phyloP scores from a whole-genome alignment of 2,888 invertebrate species.

The Lepetodrilus schrolli region DNA sequence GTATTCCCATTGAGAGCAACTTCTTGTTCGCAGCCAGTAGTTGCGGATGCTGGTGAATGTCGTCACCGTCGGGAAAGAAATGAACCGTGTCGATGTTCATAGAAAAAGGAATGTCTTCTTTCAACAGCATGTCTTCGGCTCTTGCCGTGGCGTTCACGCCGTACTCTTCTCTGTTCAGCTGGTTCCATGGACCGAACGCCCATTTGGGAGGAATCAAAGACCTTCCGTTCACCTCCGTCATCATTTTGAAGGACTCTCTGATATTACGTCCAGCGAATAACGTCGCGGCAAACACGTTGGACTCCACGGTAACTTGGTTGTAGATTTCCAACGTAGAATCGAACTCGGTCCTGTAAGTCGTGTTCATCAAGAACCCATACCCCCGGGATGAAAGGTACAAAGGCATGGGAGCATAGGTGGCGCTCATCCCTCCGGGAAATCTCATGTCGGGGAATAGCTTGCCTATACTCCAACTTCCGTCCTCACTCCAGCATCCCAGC shows the following conservation, averaged over 20 bases:
- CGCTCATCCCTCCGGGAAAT: slow-evolving; percentile 20
- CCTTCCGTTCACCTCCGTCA: not conserved
- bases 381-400: not conserved
- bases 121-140: slow-evolving; percentile 1
- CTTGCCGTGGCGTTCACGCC: not conserved
- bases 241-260: slow-evolving; percentile 4
- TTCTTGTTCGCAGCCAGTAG: slow-evolving; percentile 2
- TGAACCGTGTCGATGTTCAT: slow-evolving; percentile 21
- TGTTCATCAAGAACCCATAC: slow-evolving; percentile 27
- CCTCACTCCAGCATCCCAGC: slow-evolving; percentile 27
- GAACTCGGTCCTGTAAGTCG: slow-evolving; percentile 18
- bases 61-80: slow-evolving; percentile 26
- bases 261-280: slow-evolving; percentile 8
- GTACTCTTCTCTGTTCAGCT: not conserved
- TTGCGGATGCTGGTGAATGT: not conserved
- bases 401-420: slow-evolving; percentile 29
- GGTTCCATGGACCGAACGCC: slow-evolving; percentile 34
- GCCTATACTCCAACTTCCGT: slow-evolving; percentile 28
- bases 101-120: slow-evolving; percentile 29
- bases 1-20: slow-evolving; percentile 14
- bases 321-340: not conserved
- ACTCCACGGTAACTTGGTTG: not conserved
- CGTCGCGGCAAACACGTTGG: slow-evolving; percentile 14
- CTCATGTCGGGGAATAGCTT: slow-evolving; percentile 21
- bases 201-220: slow-evolving; percentile 30